Base-by-base conservation (phyloP, 1,140 invertebrate species). In the Mamestra configurata region DNA sequence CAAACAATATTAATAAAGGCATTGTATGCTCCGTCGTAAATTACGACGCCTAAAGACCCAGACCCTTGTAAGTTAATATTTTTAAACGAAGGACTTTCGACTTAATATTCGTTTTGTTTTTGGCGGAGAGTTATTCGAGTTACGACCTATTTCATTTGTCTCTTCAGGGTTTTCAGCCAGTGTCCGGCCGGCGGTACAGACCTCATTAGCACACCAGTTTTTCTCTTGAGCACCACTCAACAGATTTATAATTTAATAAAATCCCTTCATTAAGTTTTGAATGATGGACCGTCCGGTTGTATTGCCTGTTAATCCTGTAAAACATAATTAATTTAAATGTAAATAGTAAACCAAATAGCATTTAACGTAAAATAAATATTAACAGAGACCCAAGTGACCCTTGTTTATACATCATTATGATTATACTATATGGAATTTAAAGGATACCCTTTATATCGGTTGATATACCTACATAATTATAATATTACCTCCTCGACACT, bases 181-280 rank as follows among this genome's bases (percentile, higher is more conserved):
- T 73, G 53, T 35, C 71, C 71, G 20, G 35, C 35, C 49, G 27
- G 3, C 59, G 53, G 13, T 15, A 24, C 7, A 57, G 35, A n/a
- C 31, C 53, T 73, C 49, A 73, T 73, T 73, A 57, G 51, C 20
- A 73, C 53, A 73, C 71, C 35, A 73, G 71, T 73, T 73, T 73
- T 53, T 55, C 71, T 22, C 24, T 57, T n/a, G n/a, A 57, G 49
- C 68, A 31, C 24, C 68, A 18, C 27, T 71, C 46, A 0, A 71
- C 68, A 53, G 68, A 71, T 71, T 71, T 53, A 57, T 73, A 73
- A 73, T 59, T 73, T 57, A 73, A 57, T 57, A 43, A 73, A 57
- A 73, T 57, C 31, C 31, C 18, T 73, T 73, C 71, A 73, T 71
- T 71, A 15, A 71, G 37, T 70, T 51, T 49, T 31, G 43, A 51